These are phyloP conservation scores for Proteles cristata DNA, from an alignment of 2,113 vertebrate species.

Conservation along the genomic window DNA sequence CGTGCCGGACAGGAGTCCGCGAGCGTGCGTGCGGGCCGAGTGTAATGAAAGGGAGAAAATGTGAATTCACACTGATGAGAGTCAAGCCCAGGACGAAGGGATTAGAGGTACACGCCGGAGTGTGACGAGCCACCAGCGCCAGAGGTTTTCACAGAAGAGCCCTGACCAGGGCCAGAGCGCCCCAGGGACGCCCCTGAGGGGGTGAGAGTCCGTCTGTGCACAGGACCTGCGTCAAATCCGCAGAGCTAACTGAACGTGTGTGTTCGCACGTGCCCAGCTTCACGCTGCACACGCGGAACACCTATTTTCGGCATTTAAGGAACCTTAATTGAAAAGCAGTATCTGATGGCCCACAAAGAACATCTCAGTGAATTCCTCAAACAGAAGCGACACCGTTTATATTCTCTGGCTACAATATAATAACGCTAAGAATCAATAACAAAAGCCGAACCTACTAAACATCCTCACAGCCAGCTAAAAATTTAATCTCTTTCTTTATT, in stretches of 20 bases:
- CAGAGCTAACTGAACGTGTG: accelerated
- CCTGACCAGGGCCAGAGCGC: too few species aligned
- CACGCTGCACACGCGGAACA: accelerated
- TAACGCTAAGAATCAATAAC: background rate
- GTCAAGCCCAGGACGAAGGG: too few species aligned
- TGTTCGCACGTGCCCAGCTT: accelerated
- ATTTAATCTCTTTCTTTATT: background rate
- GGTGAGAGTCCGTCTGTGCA: accelerated
- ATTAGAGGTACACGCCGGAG: too few species aligned
- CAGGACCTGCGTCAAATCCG: accelerated
- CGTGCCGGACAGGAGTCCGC: too few species aligned
- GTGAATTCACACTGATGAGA: too few species aligned
- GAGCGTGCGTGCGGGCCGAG: too few species aligned
- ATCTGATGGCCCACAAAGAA: background rate
- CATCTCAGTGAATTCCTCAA: background rate
- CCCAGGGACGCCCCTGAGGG: too few species aligned
- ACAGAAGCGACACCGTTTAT: too few species aligned
- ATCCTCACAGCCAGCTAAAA: background rate
- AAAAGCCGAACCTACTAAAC: background rate
- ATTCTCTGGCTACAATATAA: background rate
- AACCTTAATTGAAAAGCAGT: background rate
- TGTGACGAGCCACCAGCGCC: too few species aligned
- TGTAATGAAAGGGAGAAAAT: too few species aligned
- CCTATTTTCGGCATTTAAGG: background rate
- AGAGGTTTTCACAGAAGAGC: too few species aligned